These are phyloP conservation scores for Hassar affinis DNA, from an alignment of 2,113 vertebrate genomes.

Conservation along the genomic window DNA sequence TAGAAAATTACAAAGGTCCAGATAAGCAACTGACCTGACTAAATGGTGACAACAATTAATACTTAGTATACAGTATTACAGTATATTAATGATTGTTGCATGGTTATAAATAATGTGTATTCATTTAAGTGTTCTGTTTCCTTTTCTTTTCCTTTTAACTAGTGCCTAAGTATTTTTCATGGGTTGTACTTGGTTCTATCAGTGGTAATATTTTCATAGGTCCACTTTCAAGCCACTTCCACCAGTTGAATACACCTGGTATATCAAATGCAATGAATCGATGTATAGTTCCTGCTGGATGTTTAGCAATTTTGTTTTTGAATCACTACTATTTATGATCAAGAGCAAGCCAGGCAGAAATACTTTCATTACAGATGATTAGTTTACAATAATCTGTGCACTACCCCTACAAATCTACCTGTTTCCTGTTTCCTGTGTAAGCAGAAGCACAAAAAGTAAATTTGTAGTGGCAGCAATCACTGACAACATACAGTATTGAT, in stretches of 20 bases:
- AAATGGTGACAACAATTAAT: neutral
- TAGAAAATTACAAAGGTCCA: neutral
- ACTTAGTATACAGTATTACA: no score
- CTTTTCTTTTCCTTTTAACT: neutral
- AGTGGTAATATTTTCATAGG: neutral
- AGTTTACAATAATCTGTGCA: neutral
- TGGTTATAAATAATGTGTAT: neutral
- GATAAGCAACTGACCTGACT: neutral
- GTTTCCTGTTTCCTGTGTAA: neutral
- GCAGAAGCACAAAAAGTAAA: constrained; percentile 27
- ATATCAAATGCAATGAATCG: neutral
- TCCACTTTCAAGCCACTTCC: neutral
- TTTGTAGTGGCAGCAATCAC: constrained; percentile 8
- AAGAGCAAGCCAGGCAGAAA: neutral
- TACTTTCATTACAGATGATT: constrained; percentile 1
- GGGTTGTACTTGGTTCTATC: neutral
- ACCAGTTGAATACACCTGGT: neutral
- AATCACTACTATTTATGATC: neutral
- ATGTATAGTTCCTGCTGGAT: neutral
- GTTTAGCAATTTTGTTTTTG: no score
- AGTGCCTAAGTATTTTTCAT: no score
- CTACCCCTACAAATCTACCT: neutral
- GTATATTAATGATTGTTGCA: neutral
- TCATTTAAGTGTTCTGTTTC: neutral
- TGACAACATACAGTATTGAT: constrained; percentile 49